Evolutionary conservation across 2,113 vertebrate species (phyloP).

Genomic region (Tetraodon nigroviridis): DNA sequence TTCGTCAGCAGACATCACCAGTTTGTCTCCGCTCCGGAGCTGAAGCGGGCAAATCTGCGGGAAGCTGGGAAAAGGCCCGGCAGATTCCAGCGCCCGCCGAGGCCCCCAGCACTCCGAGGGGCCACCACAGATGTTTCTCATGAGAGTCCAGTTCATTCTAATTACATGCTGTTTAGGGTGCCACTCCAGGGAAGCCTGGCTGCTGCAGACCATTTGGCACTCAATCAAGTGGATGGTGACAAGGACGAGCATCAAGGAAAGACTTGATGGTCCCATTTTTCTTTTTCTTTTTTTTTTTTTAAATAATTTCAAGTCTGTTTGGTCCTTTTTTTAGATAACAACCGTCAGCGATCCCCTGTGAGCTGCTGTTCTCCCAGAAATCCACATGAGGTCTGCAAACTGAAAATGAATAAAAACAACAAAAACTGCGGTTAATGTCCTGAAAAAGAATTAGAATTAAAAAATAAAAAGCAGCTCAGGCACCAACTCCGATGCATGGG

Average conservation of each 20-base stretch:
- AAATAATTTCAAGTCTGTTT: slow-evolving; percentile 2
- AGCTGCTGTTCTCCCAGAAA: slow-evolving; percentile 3
- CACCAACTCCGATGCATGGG: slow-evolving; percentile 14
- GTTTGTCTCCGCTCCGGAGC: slow-evolving; percentile 77
- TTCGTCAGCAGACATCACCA: slow-evolving; percentile 74
- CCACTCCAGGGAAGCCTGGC: slow-evolving; percentile 68
- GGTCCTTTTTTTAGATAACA: slow-evolving; percentile 1
- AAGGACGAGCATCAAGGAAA: slow-evolving; percentile 37
- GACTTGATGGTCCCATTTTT: slow-evolving; percentile 38
- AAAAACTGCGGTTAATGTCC: not conserved
- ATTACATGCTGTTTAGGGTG: slow-evolving; percentile 44
- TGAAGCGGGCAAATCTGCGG: slow-evolving; percentile 81
- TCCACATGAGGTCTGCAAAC: slow-evolving; percentile 14
- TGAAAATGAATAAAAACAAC: slow-evolving; percentile 11
- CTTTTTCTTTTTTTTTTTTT: slow-evolving; percentile 5
- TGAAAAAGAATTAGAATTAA: too few species aligned
- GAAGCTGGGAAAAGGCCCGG: slow-evolving; percentile 37
- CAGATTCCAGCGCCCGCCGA: slow-evolving; percentile 11
- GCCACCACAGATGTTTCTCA: slow-evolving; percentile 69
- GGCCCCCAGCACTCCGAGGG: slow-evolving; percentile 71
- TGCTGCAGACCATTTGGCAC: slow-evolving; percentile 66
- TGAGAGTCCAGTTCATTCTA: slow-evolving; percentile 74
- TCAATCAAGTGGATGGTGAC: slow-evolving; percentile 28
- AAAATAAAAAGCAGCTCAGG: not conserved
- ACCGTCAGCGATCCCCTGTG: not conserved